Base-by-base conservation (phyloP, 2,888 invertebrate genomes). In the Drosophila neonasuta region DNA sequence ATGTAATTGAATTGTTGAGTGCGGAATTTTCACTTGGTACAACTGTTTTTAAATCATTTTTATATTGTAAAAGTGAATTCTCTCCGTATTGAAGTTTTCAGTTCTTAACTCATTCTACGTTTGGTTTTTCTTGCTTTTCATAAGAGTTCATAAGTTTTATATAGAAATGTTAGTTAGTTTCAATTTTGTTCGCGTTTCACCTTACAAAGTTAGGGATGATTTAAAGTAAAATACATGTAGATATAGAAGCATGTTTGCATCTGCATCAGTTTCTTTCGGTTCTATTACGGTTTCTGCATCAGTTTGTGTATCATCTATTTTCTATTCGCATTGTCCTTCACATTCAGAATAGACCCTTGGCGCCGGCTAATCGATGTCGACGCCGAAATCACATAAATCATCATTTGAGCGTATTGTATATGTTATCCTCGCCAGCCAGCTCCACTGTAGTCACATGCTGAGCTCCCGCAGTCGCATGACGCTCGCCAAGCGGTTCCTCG, bases 341-440 rank as follows among this genome's bases (percentile, higher is more conserved):
- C 66, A 69, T 49, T 81, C 71, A 88, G 74, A 86, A 88, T 65
- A 88, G 73, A 60, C 84, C 82, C 64, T 80, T 80, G 71, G 77
- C 87, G 68, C 72, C 83, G 85, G 88, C 88, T 71, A 90, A 78
- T 74, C 89, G 89, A 77, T 87, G 86, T 74, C 46, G 39, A 30
- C 88, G 85, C 79, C 89, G 84, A 87, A 90, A 90, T 89, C 89
- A 88, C 86, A 88, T 87, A 78, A 90, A 82, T 89, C 88, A 90
- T 90, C 90, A 91, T 90, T 91, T 91, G 75, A 91, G 83, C 76
- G 91, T 91, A 83, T 91, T 91, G 82, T 91, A 91, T 75, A 91
- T 91, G 85, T 90, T 91, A 78, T 91, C 90, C 62, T 80, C 85
- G n/a, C 87, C 86, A 32, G 78, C 80, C 63, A 88, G 65, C 63